Conservation (phyloP, 64 coral and sea anemone genomes). For the Dendrophyllia cribrosa region DNA sequence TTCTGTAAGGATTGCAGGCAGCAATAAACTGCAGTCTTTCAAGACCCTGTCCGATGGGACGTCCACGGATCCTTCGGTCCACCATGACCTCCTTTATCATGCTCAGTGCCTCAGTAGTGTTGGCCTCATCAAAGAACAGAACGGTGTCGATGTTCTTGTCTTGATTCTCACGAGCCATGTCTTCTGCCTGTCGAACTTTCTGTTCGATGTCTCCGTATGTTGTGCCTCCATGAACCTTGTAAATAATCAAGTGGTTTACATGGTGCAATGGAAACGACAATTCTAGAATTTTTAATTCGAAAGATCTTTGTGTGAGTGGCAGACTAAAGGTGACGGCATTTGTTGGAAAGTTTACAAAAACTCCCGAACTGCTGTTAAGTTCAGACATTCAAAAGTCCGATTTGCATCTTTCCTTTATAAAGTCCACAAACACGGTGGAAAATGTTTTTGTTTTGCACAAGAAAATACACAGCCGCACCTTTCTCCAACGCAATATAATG, state of each 20-base stretch:
- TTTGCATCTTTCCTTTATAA: no score
- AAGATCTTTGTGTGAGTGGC: no score
- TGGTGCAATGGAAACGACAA: neutral
- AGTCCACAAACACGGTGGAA: no score
- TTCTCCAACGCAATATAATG: no score
- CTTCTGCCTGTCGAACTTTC: slow-evolving; percentile 80
- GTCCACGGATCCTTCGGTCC: slow-evolving; percentile 69
- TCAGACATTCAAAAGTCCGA: no score
- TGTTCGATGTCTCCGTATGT: slow-evolving; percentile 71
- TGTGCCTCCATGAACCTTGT: slow-evolving; percentile 81
- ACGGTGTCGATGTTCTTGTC: slow-evolving; percentile 76
- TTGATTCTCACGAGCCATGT: slow-evolving; percentile 71
- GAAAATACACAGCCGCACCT: no score
- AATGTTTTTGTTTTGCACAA: no score
- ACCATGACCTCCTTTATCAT: slow-evolving; percentile 97
- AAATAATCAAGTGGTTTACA: neutral
- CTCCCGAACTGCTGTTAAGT: no score
- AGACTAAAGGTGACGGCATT: no score
- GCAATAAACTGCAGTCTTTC: slow-evolving; percentile 84
- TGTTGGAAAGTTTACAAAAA: no score
- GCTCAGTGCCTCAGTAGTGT: slow-evolving; percentile 80
- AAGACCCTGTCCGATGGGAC: slow-evolving; percentile 56
- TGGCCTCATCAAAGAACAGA: slow-evolving; percentile 87
- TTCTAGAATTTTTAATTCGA: no score
- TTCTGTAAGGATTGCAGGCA: slow-evolving; percentile 85